phyloP scores from a whole-genome alignment of 2,797 vertebrate species.

The Spizella passerina region DNA sequence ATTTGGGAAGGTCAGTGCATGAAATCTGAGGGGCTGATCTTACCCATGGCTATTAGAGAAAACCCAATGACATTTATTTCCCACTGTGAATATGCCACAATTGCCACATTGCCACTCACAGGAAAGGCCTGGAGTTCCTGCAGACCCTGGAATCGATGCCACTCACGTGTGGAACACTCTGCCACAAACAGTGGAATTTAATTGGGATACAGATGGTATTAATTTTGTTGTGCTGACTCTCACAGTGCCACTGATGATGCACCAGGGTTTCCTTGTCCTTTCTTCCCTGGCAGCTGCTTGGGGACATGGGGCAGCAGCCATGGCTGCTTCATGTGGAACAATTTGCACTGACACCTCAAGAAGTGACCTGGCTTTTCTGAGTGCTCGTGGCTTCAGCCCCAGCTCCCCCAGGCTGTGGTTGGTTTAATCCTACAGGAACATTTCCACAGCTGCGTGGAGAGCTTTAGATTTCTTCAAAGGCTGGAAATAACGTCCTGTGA shows the following conservation, averaged over 20 bases:
- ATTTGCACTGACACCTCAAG: accelerated
- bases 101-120: not conserved
- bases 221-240: constrained; percentile 7
- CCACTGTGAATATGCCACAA: not conserved
- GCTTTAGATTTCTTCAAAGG: not conserved
- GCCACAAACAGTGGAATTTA: not conserved
- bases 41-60: not conserved
- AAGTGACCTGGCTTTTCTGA: accelerated
- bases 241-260: not conserved
- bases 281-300: not conserved
- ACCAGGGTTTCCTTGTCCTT: not conserved
- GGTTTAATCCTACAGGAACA: not conserved
- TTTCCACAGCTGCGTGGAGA: not conserved
- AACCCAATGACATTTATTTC: not conserved
- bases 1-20: not conserved
- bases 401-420: not conserved
- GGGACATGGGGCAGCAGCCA: not conserved
- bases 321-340: not conserved
- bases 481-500: not conserved
- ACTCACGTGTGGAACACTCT: accelerated
- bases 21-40: not conserved
- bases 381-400: not conserved
- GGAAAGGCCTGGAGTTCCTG: not conserved
- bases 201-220: constrained; percentile 38
- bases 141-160: not conserved